Conservation (phyloP, 2,113 vertebrate genomes). For the Ciconia boyciana region DNA sequence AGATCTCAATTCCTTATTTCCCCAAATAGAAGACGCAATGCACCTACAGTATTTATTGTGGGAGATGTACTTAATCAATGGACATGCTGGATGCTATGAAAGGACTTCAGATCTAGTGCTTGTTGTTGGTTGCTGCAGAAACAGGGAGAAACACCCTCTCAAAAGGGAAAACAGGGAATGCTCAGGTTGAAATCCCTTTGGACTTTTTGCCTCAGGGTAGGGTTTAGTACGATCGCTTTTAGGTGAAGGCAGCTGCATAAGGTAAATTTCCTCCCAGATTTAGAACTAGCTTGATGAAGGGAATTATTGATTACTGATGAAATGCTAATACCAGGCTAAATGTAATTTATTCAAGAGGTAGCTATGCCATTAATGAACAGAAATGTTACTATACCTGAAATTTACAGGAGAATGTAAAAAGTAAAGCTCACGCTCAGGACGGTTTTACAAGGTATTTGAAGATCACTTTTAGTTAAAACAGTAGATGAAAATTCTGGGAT, state of each 20-base stretch:
- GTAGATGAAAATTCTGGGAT: background rate
- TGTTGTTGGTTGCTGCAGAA: background rate
- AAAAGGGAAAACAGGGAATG: background rate
- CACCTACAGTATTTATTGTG: background rate
- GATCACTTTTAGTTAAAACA: background rate
- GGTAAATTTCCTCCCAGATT: background rate
- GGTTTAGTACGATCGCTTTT: fast-evolving
- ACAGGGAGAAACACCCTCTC: background rate
- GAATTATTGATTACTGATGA: background rate
- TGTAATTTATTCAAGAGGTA: background rate
- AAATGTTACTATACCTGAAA: background rate
- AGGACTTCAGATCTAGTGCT: background rate
- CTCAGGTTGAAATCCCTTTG: background rate
- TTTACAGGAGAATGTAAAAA: background rate
- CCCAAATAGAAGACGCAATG: background rate
- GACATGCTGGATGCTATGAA: background rate
- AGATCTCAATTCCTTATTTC: background rate
- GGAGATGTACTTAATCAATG: background rate
- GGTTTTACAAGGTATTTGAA: background rate
- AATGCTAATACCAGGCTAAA: background rate
- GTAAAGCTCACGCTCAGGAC: background rate
- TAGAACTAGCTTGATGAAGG: background rate
- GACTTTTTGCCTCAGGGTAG: background rate
- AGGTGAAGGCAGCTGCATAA: background rate
- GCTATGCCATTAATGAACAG: background rate